Base-by-base conservation (phyloP, 1,140 invertebrate genomes). In the Drosophila ohnishii region DNA sequence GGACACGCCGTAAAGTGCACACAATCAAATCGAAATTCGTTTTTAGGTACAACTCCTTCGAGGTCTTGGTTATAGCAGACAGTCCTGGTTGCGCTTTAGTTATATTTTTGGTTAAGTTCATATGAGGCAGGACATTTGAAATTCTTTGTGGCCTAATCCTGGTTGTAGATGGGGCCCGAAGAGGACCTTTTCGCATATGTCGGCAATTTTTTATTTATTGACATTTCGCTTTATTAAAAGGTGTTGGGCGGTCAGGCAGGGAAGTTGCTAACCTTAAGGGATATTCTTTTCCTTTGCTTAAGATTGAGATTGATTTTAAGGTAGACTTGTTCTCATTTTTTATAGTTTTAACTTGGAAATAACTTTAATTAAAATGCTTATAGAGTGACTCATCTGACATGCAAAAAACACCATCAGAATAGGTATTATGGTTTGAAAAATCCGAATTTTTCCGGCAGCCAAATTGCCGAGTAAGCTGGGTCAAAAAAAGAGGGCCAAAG, bases 181-280 rank as follows among this genome's bases (percentile, higher is more conserved):
- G 50, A 47, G 37, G 40, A 70, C 59, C 42, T 78, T 78, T 86
- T 79, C 75, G 79, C 83, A 86, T 86, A 87, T 86, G 83, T 79
- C 62, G 79, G 83, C 83, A 87, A 79, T 83, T 87, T 86, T 82
- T 83, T 79, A 76, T 77, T 82, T 88, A 87, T 86, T 64, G 84
- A 40, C 72, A 63, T 63, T 78, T 61, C 44, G 60, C 71, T 87
- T 73, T 77, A 82, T 66, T 69, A 73, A 79, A 83, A 86, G 83
- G 83, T 86, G 83, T 86, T 86, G 59, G 77, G 44, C 66, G 48
- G 34, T 35, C 67, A n/a, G 39, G 14, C 47, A 16, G 35, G 13
- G 16, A 11, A 22, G 32, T 35, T 35, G 16, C 10, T 19, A 40
- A 28, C 1, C 30, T 53, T 25, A 37, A 11, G 9, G 10, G 16